phyloP scores from a whole-genome alignment of 2,113 vertebrate genomes.

The Stegastes partitus region DNA sequence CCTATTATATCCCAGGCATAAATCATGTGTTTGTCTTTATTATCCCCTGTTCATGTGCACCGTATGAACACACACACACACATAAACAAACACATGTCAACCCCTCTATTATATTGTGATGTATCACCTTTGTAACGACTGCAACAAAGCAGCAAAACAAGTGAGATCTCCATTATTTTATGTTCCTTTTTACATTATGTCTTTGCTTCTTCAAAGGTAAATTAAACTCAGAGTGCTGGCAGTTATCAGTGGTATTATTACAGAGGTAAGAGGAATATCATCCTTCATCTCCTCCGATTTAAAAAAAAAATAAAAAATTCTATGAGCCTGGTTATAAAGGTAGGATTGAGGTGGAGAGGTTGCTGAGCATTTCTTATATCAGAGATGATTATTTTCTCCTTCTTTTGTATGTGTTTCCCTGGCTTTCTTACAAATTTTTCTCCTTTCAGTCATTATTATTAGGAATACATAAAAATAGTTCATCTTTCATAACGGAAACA shows the following conservation, averaged over 20 bases:
- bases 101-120: constrained; percentile 33
- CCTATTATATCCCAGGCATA: constrained; percentile 31
- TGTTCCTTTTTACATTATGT: constrained; percentile 3
- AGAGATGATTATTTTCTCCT: too few relatives aligned
- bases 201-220: constrained; percentile 1
- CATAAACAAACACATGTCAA: constrained; percentile 30
- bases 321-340: background rate
- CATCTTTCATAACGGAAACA: too few relatives aligned
- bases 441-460: background rate
- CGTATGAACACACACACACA: constrained; percentile 27
- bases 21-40: constrained; percentile 55
- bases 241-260: constrained; percentile 5
- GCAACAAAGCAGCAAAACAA: constrained; percentile 37
- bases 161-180: constrained; percentile 39
- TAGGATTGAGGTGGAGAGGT: background rate
- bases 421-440: too few relatives aligned
- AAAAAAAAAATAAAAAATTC: too few relatives aligned
- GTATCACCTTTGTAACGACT: constrained; percentile 29
- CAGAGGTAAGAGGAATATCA: constrained; percentile 13
- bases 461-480: too few relatives aligned
- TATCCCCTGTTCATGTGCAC: constrained; percentile 38
- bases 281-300: constrained; percentile 1
- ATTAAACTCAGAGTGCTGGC: background rate
- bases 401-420: background rate
- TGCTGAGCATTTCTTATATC: background rate